phyloP scores from a whole-genome alignment of 92 coral and sea anemone species.

The Heteractis magnifica region DNA sequence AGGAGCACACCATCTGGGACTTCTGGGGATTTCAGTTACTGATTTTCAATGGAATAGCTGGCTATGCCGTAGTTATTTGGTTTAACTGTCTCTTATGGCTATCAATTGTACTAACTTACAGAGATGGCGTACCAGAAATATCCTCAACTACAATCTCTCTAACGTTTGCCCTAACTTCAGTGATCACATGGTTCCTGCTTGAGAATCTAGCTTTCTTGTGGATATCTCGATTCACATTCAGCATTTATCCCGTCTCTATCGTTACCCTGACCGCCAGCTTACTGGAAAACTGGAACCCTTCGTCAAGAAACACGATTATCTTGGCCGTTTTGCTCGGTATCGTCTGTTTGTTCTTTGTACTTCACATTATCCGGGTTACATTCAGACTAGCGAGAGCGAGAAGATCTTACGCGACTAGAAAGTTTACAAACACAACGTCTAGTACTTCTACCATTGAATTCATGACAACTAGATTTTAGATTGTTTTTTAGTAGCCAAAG shows the following conservation, averaged over 20 bases:
- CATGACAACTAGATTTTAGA: conserved; percentile 23
- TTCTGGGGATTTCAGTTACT: conserved; percentile 46
- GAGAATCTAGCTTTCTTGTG: conserved; percentile 33
- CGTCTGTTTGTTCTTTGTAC: conserved; percentile 10
- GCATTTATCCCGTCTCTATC: conserved; percentile 31
- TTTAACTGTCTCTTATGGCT: conserved; percentile 23
- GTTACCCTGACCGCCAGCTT: conserved; percentile 19
- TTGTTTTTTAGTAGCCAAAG: neutral
- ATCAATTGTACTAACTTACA: conserved; percentile 21
- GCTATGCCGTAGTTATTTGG: neutral
- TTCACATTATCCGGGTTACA: conserved; percentile 15
- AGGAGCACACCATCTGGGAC: conserved; percentile 22
- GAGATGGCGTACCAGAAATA: conserved; percentile 14
- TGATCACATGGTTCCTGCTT: conserved; percentile 28
- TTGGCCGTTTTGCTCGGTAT: conserved; percentile 1
- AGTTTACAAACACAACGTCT: neutral
- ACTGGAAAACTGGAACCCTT: conserved; percentile 34
- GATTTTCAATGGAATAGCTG: conserved; percentile 26
- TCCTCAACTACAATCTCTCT: conserved; percentile 29
- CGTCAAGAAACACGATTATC: conserved; percentile 27
- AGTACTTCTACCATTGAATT: conserved; percentile 17
- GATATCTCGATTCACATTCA: conserved; percentile 36
- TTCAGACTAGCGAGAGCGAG: conserved; percentile 28
- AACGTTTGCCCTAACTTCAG: conserved; percentile 4
- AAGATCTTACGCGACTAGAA: conserved; percentile 18